Evolutionary conservation across 2,797 vertebrate species (phyloP).

Genomic region (Pseudotriccus pelzelni): DNA sequence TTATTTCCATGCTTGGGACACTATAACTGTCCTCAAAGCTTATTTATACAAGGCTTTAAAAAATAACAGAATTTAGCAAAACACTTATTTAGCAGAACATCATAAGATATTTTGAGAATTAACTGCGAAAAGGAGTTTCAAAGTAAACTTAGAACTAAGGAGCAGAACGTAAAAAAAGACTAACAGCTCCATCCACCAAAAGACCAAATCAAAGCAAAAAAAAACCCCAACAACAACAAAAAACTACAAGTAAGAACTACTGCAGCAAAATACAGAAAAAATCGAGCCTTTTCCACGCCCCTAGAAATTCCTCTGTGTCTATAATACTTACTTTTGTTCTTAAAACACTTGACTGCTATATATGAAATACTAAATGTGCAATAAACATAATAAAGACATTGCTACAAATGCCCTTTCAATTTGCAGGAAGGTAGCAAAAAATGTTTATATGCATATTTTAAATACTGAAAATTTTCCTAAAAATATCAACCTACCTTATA

Average conservation of each 20-base stretch:
- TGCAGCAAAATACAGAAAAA: background rate
- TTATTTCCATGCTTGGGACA: background rate
- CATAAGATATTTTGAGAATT: background rate
- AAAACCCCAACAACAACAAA: background rate
- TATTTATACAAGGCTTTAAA: background rate
- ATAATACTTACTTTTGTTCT: background rate
- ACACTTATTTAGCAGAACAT: background rate
- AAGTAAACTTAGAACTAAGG: background rate
- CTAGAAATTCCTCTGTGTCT: background rate
- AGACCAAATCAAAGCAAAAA: background rate
- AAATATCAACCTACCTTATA: slow-evolving; percentile 26
- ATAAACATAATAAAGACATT: background rate
- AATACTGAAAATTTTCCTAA: background rate
- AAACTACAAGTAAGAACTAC: background rate
- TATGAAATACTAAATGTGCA: background rate
- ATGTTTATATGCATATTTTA: background rate
- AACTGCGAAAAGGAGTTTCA: slow-evolving; percentile 2
- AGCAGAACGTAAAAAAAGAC: background rate
- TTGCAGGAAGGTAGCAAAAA: background rate
- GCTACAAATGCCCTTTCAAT: background rate
- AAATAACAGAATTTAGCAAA: background rate
- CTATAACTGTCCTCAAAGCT: background rate
- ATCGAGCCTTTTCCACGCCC: background rate
- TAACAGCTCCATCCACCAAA: background rate
- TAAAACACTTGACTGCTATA: background rate